Evolutionary conservation across 2,888 invertebrate species (phyloP), one percentile per base, ranked within the genome.

Genomic region (Asteroscopus sphinx): DNA sequence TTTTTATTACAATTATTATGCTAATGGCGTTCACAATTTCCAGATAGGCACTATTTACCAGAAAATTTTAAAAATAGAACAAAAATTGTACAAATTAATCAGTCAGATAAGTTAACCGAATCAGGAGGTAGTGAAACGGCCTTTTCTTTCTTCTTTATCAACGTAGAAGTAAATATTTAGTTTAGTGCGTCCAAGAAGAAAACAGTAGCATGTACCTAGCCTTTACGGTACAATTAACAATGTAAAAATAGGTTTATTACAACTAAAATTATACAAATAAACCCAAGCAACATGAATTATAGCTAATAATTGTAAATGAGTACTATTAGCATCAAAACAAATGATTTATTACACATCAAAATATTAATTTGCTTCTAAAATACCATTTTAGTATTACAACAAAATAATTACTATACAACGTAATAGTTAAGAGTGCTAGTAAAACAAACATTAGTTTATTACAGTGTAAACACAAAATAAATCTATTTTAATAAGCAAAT

Each of bases 401-500:
- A 15, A 49, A 64, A 65, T 68, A 66, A 76, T 77, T 76, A 62
- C 58, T 30, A 17, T 42, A 25, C 42, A 40, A 46, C 47, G 53
- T 69, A 75, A 73, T 78, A 73, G 54, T 63, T 66, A 68, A 76
- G 37, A 76, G 68, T 67, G 69, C 65, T 47, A 52, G 60, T 61
- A 60, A 69, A 68, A 64, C 49, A 69, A 72, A 65, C 77, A 55
- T 65, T 73, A 73, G 66, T 76, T 81, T 81, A 81, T 76, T 78
- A 83, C 79, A 84, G 80, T 83, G 81, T 84, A 82, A 86, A 85
- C 84, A 82, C 79, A 80, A 69, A 86, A 90, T 91, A 92, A 91
- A 92, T 91, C 88, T 88, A 81, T 85, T 88, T 90, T 89, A 91
- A 81, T 88, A 87, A 81, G 86, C 81, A 90, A 91, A 90, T 90